These are phyloP conservation scores for Anarsia innoxiella DNA, from an alignment of 2,888 invertebrate species.

Conservation along the genomic window DNA sequence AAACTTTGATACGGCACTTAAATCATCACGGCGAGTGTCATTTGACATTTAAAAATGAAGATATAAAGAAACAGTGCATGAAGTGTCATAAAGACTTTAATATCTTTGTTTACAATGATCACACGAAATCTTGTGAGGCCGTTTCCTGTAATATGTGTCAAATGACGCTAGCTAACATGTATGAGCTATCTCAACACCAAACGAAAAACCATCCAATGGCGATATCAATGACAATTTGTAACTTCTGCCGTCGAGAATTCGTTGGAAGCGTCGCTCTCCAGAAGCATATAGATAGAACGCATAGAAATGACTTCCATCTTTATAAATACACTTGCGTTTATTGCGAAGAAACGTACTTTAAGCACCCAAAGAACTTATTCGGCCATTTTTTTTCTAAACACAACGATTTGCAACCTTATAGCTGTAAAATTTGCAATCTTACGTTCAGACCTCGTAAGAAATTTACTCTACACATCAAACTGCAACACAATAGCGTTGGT, in stretches of 20 bases:
- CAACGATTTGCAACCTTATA: constrained; percentile 46
- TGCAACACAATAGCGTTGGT: constrained; percentile 46
- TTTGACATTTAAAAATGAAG: neutral
- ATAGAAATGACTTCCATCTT: constrained; percentile 33
- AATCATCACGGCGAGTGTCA: constrained; percentile 14
- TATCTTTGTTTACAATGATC: constrained; percentile 16
- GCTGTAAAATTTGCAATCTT: constrained; percentile 49
- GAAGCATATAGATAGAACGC: constrained; percentile 44
- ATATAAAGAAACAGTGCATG: constrained; percentile 20
- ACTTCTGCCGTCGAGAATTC: constrained; percentile 43
- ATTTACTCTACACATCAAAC: constrained; percentile 58
- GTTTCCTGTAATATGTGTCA: constrained; percentile 42
- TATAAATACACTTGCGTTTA: constrained; percentile 53
- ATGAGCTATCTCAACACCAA: constrained; percentile 39
- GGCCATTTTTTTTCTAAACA: constrained; percentile 48
- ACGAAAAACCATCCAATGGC: constrained; percentile 31
- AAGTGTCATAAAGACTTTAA: constrained; percentile 31
- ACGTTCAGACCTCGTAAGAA: constrained; percentile 42
- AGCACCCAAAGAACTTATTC: constrained; percentile 54
- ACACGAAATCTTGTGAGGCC: constrained; percentile 31
- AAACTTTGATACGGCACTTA: constrained; percentile 27
- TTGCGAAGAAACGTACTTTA: constrained; percentile 37
- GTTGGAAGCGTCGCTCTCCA: constrained; percentile 35
- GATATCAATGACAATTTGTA: constrained; percentile 34
- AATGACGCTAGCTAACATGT: constrained; percentile 28